A percentile compares a stretch with the other conserved stretches of the same genome.
phyloP scores from a whole-genome alignment of 2,888 invertebrate species.

The Sinodicranocentrus sp. region DNA sequence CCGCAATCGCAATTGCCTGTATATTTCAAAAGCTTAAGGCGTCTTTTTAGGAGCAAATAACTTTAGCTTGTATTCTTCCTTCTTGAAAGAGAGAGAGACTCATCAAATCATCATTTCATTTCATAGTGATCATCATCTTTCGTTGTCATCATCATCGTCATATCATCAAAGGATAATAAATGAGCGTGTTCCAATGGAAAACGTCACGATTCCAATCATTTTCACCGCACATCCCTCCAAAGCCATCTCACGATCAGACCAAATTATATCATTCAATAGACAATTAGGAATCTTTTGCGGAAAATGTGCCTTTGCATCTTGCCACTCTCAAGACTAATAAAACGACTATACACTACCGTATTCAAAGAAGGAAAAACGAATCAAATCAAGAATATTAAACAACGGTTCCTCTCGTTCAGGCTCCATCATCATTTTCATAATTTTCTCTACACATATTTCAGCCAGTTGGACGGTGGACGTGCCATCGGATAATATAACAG shows the following conservation, averaged over 20 bases:
- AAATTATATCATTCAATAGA: constrained; percentile 76
- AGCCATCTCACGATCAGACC: constrained; percentile 73
- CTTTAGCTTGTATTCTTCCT: constrained; percentile 1
- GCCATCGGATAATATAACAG: constrained; percentile 11
- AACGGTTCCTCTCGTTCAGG: constrained; percentile 27
- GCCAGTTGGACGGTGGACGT: not conserved
- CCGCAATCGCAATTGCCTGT: not conserved
- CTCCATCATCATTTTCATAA: constrained; percentile 30
- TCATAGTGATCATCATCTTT: constrained; percentile 36
- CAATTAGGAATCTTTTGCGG: constrained; percentile 70
- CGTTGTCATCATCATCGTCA: constrained; percentile 19
- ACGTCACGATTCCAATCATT: constrained; percentile 76
- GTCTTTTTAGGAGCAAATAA: constrained; percentile 6
- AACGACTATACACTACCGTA: constrained; percentile 17
- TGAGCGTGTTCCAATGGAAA: constrained; percentile 75
- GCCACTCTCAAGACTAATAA: not conserved
- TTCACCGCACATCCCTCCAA: constrained; percentile 71
- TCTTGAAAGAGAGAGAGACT: constrained; percentile 36
- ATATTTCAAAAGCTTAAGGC: constrained; percentile 8
- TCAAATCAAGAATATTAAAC: constrained; percentile 33
- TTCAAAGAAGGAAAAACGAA: constrained; percentile 4
- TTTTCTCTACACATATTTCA: constrained; percentile 19
- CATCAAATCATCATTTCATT: constrained; percentile 51
- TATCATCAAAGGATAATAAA: constrained; percentile 66
- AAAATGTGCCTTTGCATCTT: constrained; percentile 6